A percentile compares a stretch with the other conserved stretches of the same genome.
phyloP scores from a whole-genome alignment of 2,888 invertebrate species.

The Charanyca ferruginea region DNA sequence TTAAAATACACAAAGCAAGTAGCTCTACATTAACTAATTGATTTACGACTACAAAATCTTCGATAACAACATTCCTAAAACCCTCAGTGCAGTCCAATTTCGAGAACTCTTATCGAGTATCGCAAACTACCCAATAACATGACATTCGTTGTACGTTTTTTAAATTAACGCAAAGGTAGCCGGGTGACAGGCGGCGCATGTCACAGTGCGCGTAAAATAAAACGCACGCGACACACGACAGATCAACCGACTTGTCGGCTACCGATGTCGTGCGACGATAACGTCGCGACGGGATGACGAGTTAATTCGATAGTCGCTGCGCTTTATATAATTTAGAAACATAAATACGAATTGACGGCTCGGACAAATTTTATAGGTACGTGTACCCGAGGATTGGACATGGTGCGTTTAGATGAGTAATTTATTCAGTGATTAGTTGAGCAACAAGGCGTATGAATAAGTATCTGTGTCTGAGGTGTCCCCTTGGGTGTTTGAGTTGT shows the following conservation, averaged over 20 bases:
- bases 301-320: constrained; percentile 85
- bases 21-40: constrained; percentile 24
- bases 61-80: constrained; percentile 44
- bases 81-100: constrained; percentile 35
- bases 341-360: constrained; percentile 78
- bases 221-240: constrained; percentile 73
- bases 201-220: constrained; percentile 74
- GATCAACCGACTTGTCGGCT: constrained; percentile 76
- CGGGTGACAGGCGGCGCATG: constrained; percentile 66
- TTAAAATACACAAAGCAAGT: constrained; percentile 7
- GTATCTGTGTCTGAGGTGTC: constrained; percentile 6
- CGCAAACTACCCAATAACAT: constrained; percentile 50
- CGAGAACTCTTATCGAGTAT: constrained; percentile 43
- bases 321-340: constrained; percentile 76
- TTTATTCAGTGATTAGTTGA: constrained; percentile 56
- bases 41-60: constrained; percentile 39
- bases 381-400: constrained; percentile 34
- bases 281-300: constrained; percentile 80
- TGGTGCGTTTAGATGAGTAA: constrained; percentile 49
- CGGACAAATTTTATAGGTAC: constrained; percentile 69
- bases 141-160: constrained; percentile 58
- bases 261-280: constrained; percentile 83
- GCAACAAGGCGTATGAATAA: constrained; percentile 45
- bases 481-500: constrained; percentile 13
- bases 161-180: constrained; percentile 57